phyloP scores from a whole-genome alignment of 2,888 invertebrate genomes.

The Oegoconia quadripuncta region DNA sequence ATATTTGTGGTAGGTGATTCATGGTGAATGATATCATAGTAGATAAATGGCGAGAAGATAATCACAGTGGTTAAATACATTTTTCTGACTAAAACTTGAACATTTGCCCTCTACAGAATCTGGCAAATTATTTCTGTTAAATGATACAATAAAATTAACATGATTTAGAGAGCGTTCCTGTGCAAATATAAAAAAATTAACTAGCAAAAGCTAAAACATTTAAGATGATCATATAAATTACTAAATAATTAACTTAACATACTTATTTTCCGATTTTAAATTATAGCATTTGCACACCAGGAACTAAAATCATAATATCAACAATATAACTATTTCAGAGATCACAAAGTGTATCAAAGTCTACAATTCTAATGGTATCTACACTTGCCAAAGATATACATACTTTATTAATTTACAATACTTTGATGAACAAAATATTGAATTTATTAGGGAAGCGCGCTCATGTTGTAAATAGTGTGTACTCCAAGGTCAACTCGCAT shows the following conservation, averaged over 20 bases:
- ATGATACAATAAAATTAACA: constrained; percentile 5
- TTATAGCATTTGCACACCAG: constrained; percentile 5
- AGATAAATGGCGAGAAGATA: no score
- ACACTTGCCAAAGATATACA: constrained; percentile 33
- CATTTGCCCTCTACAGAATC: neutral
- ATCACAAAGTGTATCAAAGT: constrained; percentile 54
- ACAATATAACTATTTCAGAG: constrained; percentile 52
- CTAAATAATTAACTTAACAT: neutral
- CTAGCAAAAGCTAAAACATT: constrained; percentile 13
- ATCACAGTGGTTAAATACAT: no score
- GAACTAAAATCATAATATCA: constrained; percentile 26
- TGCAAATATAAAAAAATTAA: constrained; percentile 16
- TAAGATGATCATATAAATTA: constrained; percentile 17
- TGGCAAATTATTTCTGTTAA: neutral
- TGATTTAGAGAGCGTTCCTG: constrained; percentile 10
- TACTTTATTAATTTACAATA: no score
- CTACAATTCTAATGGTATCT: constrained; percentile 35
- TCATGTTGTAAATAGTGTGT: no score
- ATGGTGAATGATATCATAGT: no score
- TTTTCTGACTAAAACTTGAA: neutral
- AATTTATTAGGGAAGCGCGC: no score
- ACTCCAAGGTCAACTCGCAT: no score
- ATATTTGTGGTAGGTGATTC: no score
- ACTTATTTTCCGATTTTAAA: neutral
- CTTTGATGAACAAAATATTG: no score